These are phyloP conservation scores for Ectobius pallidus DNA, from an alignment of 2,888 invertebrate species.

Conservation along the genomic window DNA sequence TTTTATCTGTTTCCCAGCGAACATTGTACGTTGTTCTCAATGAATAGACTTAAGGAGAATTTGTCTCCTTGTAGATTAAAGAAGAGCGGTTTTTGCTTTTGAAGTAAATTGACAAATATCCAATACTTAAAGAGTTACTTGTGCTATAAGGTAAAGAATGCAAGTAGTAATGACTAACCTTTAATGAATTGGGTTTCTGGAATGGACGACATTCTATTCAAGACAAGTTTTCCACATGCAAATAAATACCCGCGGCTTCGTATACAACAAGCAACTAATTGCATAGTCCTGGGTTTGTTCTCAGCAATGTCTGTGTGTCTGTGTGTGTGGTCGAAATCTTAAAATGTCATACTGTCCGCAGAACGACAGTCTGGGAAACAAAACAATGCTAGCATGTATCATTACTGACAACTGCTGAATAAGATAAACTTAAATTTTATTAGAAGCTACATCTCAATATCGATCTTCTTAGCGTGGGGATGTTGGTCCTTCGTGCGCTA, in stretches of 20 bases:
- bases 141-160: not conserved
- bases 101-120: constrained; percentile 1
- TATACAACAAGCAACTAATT: not conserved
- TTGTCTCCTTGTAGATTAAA: too few species aligned
- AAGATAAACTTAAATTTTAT: too few species aligned
- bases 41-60: too few species aligned
- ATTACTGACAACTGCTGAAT: too few species aligned
- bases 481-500: too few species aligned
- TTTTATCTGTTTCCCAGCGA: not conserved
- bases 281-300: not conserved
- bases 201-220: not conserved
- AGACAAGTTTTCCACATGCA: not conserved
- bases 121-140: not conserved
- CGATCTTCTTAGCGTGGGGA: too few species aligned
- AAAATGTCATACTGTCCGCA: not conserved
- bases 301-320: not conserved
- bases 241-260: not conserved
- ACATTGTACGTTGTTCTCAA: not conserved
- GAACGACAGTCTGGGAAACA: too few species aligned
- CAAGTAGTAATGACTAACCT: not conserved
- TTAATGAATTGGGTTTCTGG: not conserved
- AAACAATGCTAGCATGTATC: too few species aligned
- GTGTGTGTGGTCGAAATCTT: constrained; percentile 15
- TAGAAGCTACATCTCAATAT: too few species aligned
- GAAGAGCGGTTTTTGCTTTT: not conserved